Evolutionary conservation across 2,797 vertebrate genomes (phyloP).

Genomic region (Halcyon smyrnensis): DNA sequence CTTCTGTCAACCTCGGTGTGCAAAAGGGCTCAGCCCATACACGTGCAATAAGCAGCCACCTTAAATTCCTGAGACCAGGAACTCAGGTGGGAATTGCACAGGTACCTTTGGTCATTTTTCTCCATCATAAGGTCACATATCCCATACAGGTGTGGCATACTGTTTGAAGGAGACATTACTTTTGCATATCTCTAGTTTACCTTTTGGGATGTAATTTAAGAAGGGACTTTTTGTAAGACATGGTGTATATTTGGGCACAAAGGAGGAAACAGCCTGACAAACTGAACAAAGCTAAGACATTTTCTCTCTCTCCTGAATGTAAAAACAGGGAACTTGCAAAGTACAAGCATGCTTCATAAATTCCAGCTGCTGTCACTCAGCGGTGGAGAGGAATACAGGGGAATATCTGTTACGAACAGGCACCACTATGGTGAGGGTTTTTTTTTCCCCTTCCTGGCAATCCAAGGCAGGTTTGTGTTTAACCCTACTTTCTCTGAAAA

Average conservation of each 20-base stretch:
- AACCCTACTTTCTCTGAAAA: not conserved
- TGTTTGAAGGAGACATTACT: constrained; percentile 43
- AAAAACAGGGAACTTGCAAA: constrained; percentile 53
- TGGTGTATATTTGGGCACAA: not conserved
- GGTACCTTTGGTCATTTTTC: constrained; percentile 39
- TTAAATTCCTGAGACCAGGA: not conserved
- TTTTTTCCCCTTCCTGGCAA: not conserved
- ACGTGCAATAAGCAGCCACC: not conserved
- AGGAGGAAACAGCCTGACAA: constrained; percentile 59
- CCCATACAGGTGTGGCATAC: constrained; percentile 40
- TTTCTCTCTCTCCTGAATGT: constrained; percentile 53
- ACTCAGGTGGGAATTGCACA: constrained; percentile 19
- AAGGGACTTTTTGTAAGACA: constrained; percentile 25
- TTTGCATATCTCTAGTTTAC: constrained; percentile 29
- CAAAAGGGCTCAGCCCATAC: not conserved
- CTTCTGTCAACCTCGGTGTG: fast-evolving
- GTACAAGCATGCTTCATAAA: constrained; percentile 57
- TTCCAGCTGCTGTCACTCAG: constrained; percentile 69
- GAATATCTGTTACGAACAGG: constrained; percentile 55
- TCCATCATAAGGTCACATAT: constrained; percentile 29
- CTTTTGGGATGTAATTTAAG: constrained; percentile 63
- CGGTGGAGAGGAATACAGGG: not conserved
- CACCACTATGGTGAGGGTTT: not conserved
- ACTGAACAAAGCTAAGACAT: constrained; percentile 41
- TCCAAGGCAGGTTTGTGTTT: not conserved